Base-by-base conservation (phyloP, 2,888 invertebrate genomes). In the Aricia artaxerxes region DNA sequence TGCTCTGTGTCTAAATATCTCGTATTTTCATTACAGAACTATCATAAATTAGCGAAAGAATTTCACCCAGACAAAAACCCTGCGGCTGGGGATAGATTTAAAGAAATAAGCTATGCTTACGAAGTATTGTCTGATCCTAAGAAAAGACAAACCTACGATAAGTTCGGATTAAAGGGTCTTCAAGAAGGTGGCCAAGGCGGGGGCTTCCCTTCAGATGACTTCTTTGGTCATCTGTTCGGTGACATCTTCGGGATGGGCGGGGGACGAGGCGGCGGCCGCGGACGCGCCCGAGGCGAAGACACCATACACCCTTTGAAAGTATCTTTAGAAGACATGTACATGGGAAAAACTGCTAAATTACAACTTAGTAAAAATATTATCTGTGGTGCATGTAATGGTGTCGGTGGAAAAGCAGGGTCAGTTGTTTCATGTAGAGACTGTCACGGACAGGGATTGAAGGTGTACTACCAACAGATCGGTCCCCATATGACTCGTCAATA, bases 81-180 rank as follows among this genome's bases (percentile, higher is more conserved):
- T 60, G 97, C 97, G 83, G 97, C 98, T 81, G 98, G 98, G 80
- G 98, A 99, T 88, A 98, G 97, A 95, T 98, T 99, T 88, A 98
- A 99, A 91, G 99, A 99, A 95, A 99, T 99, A 85, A 98, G 98
- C 81, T 98, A 97, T 93, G 99, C 99, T 0, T 98, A 99, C 90
- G 99, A 99, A 94, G 97, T 98, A 76, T 95, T 99, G 78, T 98
- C 98, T 13, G 98, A 98, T 93, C 95, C 97, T 4, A 97, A 97
- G 85, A 98, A 98, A 91, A 95, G 97, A 79, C 96, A 97, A 86
- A 94, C 96, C 69, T 99, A 99, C 89, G 98, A 99, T 90, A 96
- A 96, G 86, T 96, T 96, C 93, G 99, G 99, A 5, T 89, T 99
- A 83, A 97, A 98, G 88, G 99, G 98, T 0, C 92, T 99, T 84